Percentiles rank a stretch among this genome's conserved stretches.
phyloP scores from a whole-genome alignment of 2,888 invertebrate species.

The Agonum fuliginosum region DNA sequence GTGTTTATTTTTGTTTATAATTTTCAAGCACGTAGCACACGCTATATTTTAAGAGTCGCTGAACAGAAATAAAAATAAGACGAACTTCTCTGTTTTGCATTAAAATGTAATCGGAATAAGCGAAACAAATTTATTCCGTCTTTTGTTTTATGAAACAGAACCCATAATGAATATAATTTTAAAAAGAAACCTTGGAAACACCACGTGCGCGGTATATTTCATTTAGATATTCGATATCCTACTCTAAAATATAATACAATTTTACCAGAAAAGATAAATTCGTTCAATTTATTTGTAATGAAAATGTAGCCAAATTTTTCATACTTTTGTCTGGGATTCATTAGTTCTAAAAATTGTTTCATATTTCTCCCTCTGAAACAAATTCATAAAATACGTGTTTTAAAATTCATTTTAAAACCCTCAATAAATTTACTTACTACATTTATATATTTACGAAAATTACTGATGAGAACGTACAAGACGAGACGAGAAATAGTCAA shows the following conservation, averaged over 20 bases:
- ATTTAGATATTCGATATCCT: slow-evolving; percentile 8
- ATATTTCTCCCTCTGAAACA: not conserved
- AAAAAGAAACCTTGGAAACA: not conserved
- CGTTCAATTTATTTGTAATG: slow-evolving; percentile 27
- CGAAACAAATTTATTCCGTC: slow-evolving; percentile 19
- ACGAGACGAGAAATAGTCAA: no score
- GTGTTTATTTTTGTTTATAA: not conserved
- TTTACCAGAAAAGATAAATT: slow-evolving; percentile 1
- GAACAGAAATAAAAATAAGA: slow-evolving; percentile 14
- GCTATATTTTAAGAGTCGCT: not conserved
- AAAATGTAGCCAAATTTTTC: slow-evolving; percentile 6
- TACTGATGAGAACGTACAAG: no score
- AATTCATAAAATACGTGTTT: not conserved
- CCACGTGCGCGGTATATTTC: not conserved
- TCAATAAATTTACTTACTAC: no score
- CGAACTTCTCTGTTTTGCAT: not conserved
- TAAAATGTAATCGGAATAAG: slow-evolving; percentile 29
- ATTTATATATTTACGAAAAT: no score
- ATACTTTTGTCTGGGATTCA: slow-evolving; percentile 6
- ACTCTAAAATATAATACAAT: slow-evolving; percentile 14
- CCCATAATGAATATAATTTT: slow-evolving; percentile 33
- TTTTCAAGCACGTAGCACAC: not conserved
- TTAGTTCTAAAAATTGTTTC: slow-evolving; percentile 3
- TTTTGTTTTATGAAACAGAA: slow-evolving; percentile 12
- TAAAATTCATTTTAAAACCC: not conserved